Conservation (phyloP, 2,888 invertebrate species). For the Polylopha cassiicola region DNA sequence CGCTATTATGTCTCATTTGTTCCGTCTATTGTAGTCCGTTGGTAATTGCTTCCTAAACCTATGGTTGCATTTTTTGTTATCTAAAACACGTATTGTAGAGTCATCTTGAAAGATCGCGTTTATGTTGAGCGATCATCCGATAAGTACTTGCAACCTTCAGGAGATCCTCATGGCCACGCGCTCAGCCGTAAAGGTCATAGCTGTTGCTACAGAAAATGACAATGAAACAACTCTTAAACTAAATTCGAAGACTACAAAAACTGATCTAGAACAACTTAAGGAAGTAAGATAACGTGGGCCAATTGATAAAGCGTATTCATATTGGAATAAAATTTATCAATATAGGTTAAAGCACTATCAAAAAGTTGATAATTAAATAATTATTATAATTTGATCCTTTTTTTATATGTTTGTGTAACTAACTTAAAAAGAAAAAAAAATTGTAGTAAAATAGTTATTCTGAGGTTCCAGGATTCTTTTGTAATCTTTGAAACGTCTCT, state of each 20-base stretch:
- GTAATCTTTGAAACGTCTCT: not conserved
- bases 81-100: no score
- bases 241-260: constrained; percentile 11
- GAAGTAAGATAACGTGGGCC: constrained; percentile 7
- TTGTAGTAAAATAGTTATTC: not conserved
- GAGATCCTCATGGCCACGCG: constrained; percentile 63
- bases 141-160: constrained; percentile 60
- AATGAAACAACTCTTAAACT: constrained; percentile 4
- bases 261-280: constrained; percentile 16
- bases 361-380: no score
- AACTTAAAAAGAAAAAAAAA: constrained; percentile 1
- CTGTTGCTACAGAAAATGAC: constrained; percentile 21
- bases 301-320: constrained; percentile 11
- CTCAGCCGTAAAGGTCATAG: constrained; percentile 62
- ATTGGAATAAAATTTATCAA: no score
- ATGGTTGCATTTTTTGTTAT: no score
- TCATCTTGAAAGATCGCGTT: constrained; percentile 5
- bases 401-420: not conserved
- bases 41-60: no score
- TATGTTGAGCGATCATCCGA: constrained; percentile 35
- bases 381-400: not conserved
- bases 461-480: not conserved
- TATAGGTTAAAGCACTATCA: no score
- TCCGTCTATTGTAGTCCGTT: no score
- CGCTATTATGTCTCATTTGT: no score